Evolutionary conservation across 2,797 vertebrate genomes (phyloP), one percentile per base, ranked within the genome.

Genomic region (Melopsittacus undulatus): DNA sequence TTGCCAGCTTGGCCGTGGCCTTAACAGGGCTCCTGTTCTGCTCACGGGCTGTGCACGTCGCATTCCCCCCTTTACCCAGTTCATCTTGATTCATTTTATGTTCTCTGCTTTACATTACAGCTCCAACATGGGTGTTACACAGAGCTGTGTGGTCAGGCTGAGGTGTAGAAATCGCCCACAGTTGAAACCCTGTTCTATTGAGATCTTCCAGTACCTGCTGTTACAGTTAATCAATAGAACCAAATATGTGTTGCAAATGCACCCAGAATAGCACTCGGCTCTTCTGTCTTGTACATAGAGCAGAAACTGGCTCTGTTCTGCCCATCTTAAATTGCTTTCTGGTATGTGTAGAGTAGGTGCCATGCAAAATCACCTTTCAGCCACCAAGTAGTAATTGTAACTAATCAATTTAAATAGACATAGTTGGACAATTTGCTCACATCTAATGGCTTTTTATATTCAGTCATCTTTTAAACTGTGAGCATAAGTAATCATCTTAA

Each of bases 61-160:
- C 1, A 1, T 30, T 43, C 36, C 61, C 64, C 27, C n/a, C 13
- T 0, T 2, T 27, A 0, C 6, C 69, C 38, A 1, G 21, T 27
- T 68, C 2, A 1, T 10, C 45, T 48, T 2, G 4, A 13, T 38
- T 36, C 2, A 1, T 10, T 64, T n/a, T 38, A 2, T 4, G 4
- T 21, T 36, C 34, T 79, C 36, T 34, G 56, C 48, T 69, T 69
- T 54, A 36, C 13, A 0, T 20, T 40, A 2, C 11, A 30, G 5
- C 68, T 63, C 23, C 4, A 3, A 14, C 19, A 2, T 4, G 9
- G 3, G 0, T 6, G 18, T 40, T 43, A 24, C 32, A 30, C 68
- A 10, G 77, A 29, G 59, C 57, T 34, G 0, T 2, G 0, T 2
- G 21, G 15, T n/a, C 62, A 8, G 81, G 14, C 45, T 11, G 57